These are phyloP conservation scores for Paedocypris micromegethes DNA, from an alignment of 2,797 vertebrate genomes.

Conservation along the genomic window DNA sequence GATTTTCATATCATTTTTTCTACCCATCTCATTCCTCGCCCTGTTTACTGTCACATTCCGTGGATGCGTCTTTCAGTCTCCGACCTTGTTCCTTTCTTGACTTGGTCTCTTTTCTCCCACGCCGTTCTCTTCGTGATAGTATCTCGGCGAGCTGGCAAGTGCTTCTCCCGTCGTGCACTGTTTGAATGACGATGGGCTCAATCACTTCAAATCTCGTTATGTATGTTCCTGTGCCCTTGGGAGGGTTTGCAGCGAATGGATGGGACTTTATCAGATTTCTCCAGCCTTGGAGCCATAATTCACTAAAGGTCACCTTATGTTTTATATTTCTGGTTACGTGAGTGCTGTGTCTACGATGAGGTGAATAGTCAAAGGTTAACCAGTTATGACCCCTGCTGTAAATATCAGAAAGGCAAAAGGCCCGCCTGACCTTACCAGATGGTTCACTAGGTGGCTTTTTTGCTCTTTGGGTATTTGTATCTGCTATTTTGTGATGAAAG, in stretches of 20 bases:
- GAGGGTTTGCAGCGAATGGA: slow-evolving; percentile 57
- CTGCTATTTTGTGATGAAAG: background rate
- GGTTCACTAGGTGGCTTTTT: slow-evolving; percentile 21
- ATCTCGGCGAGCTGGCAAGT: slow-evolving; percentile 56
- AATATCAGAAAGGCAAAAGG: slow-evolving; percentile 44
- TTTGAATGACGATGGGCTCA: slow-evolving; percentile 68
- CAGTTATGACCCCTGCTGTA: slow-evolving; percentile 24
- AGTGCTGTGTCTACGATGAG: slow-evolving; percentile 26
- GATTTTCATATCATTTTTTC: background rate
- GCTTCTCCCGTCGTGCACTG: slow-evolving; percentile 51
- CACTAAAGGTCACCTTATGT: slow-evolving; percentile 56
- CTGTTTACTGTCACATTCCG: slow-evolving; percentile 6
- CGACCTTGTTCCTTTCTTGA: slow-evolving; percentile 18
- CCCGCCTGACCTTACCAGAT: slow-evolving; percentile 35
- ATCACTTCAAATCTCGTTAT: slow-evolving; percentile 72
- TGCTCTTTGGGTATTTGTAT: background rate
- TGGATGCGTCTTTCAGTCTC: slow-evolving; percentile 7
- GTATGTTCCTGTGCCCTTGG: slow-evolving; percentile 70
- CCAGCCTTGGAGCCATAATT: slow-evolving; percentile 61
- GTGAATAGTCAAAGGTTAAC: slow-evolving; percentile 48
- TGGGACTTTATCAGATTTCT: slow-evolving; percentile 70
- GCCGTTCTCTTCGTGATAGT: slow-evolving; percentile 52
- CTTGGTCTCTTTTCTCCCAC: slow-evolving; percentile 11
- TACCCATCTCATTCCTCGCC: slow-evolving; percentile 6
- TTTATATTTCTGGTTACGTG: slow-evolving; percentile 38